Evolutionary conservation across 2,797 vertebrate species (phyloP).

Genomic region (Cryptoblepharus egeriae): DNA sequence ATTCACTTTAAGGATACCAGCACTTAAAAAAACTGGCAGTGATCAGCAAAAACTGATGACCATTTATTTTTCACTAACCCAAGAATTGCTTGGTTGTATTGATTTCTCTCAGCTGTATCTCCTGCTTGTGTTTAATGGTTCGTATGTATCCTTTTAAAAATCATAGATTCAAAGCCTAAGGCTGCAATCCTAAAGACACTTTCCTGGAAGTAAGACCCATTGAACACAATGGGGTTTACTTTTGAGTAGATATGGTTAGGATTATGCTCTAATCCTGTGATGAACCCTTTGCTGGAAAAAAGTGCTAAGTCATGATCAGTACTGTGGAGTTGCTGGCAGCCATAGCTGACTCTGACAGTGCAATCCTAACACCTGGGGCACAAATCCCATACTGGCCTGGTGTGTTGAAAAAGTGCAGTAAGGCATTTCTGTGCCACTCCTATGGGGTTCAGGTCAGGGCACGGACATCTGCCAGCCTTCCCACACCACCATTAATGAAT

Average conservation of each 20-base stretch:
- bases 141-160: neutral
- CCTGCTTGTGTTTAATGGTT: neutral
- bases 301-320: conserved; percentile 4
- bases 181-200: too few species aligned
- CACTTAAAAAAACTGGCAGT: neutral
- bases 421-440: too few species aligned
- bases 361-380: too few species aligned
- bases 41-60: neutral
- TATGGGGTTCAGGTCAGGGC: too few species aligned
- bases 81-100: neutral
- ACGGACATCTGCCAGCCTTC: too few species aligned
- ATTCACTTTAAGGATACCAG: neutral
- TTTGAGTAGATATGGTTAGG: too few species aligned
- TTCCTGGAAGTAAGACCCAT: too few species aligned
- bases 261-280: conserved; percentile 17
- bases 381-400: too few species aligned
- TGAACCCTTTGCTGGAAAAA: conserved; percentile 18
- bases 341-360: neutral
- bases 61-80: neutral
- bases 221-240: too few species aligned
- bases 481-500: too few species aligned
- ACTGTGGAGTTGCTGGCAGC: neutral
- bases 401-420: too few species aligned
- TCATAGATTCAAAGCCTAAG: neutral
- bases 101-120: neutral